Evolutionary conservation across 2,888 invertebrate species (phyloP), one percentile per base, ranked within the genome.

Genomic region (Conistra vaccinii): DNA sequence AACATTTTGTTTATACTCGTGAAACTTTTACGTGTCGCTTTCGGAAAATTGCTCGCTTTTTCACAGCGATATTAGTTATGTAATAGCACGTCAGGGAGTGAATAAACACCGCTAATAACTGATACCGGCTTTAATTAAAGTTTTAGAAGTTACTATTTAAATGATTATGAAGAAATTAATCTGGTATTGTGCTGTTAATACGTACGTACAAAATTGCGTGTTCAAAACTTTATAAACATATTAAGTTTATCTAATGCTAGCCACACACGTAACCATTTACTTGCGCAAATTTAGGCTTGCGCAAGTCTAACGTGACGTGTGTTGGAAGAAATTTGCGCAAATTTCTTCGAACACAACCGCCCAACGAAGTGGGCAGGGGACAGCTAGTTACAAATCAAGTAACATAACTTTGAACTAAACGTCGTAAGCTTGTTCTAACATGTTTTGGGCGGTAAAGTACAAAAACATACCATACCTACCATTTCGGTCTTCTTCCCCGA

Each of bases 31-130:
- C 81, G 76, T 78, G 84, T 83, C 78, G 81, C 83, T 88, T 89
- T 86, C 69, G 75, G 81, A 78, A 89, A 87, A 88, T 87, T 83
- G 84, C 79, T 81, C 69, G 80, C 85, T 83, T 89, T 89, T 89
- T 85, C 86, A 86, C 76, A 69, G 74, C 78, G 61, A 79, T 74
- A 85, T 81, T 81, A 76, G 77, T 80, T 83, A 69, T 73, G 69
- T 85, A 86, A 87, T 82, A 86, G 68, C 78, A 78, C 87, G 76
- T 71, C 45, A 55, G 88, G 87, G 88, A 81, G 65, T n/a, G 35
- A 78, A 88, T 84, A 81, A 83, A 71, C 82, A 70, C 75, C 62
- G 42, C 76, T 81, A 78, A 83, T 85, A 85, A 79, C 78, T 55
- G 66, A 83, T 86, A 84, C 65, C 29, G 39, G n/a, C 51, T 77